Evolutionary conservation across 2,888 invertebrate genomes (phyloP).

Genomic region (Anthophora plumipes): DNA sequence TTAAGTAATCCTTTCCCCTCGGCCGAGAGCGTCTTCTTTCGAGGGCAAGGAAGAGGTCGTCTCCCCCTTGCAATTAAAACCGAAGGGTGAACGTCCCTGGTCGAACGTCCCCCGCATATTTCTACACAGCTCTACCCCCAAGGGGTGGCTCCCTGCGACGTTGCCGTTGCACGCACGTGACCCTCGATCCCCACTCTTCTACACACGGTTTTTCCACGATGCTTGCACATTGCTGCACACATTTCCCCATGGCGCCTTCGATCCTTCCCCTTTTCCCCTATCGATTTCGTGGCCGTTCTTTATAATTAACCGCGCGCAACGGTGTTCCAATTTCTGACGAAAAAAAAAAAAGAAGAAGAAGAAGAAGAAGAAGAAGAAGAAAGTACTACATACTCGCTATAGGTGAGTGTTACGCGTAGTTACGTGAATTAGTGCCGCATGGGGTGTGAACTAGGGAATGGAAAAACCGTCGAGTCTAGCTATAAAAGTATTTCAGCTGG

Average conservation of each 20-base stretch:
- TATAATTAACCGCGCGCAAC: constrained; percentile 48
- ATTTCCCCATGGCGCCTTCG: constrained; percentile 26
- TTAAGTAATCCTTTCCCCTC: constrained; percentile 28
- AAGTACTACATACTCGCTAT: no score
- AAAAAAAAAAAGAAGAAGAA: not conserved
- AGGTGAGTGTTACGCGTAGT: constrained; percentile 1
- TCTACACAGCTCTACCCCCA: constrained; percentile 47
- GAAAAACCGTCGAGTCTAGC: constrained; percentile 16
- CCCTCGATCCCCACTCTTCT: constrained; percentile 51
- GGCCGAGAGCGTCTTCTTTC: constrained; percentile 30
- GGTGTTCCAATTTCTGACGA: constrained; percentile 43
- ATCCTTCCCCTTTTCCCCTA: constrained; percentile 16
- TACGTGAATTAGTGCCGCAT: constrained; percentile 48
- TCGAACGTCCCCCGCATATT: constrained; percentile 62
- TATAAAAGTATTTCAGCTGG: constrained; percentile 30
- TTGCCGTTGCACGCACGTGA: constrained; percentile 68
- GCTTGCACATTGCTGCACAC: constrained; percentile 53
- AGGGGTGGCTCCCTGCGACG: constrained; percentile 62
- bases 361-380: not conserved
- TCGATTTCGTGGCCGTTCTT: constrained; percentile 43
- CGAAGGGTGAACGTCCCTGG: constrained; percentile 69
- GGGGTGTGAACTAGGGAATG: constrained; percentile 46
- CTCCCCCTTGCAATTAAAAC: constrained; percentile 66
- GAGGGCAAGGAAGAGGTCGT: constrained; percentile 49
- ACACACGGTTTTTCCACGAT: constrained; percentile 28